Conservation (phyloP, 2,797 vertebrate genomes). For the Peromyscus melanophrys region DNA sequence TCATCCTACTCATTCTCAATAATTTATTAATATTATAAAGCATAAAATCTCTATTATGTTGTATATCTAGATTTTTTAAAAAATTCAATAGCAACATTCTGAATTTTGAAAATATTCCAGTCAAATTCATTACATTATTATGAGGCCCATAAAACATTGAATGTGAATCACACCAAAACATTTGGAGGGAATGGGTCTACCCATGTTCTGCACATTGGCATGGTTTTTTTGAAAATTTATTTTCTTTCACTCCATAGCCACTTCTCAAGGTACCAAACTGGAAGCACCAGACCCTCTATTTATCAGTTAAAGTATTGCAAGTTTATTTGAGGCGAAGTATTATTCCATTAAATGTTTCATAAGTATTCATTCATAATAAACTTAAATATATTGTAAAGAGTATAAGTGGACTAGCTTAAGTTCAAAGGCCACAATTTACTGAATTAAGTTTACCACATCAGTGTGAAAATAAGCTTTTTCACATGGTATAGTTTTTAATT, state of each 20-base stretch:
- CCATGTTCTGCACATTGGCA: not conserved
- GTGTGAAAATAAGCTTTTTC: conserved; percentile 69
- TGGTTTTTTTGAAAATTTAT: not conserved
- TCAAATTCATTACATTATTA: not conserved
- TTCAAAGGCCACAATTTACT: conserved; percentile 65
- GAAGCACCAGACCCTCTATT: not conserved
- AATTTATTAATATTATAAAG: not conserved
- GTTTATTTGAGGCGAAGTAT: conserved; percentile 70
- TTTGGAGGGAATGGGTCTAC: not conserved
- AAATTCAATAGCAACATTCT: not conserved
- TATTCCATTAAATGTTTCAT: conserved; percentile 67
- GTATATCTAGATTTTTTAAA: not conserved
- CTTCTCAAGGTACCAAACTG: not conserved
- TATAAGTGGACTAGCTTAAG: conserved; percentile 65
- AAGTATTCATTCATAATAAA: conserved; percentile 26
- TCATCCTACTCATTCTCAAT: not conserved
- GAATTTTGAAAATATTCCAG: not conserved
- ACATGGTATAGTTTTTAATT: not conserved
- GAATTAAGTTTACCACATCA: conserved; percentile 68
- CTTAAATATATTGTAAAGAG: conserved; percentile 77
- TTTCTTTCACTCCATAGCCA: not conserved
- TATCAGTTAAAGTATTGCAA: conserved; percentile 25
- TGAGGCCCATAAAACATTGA: not conserved
- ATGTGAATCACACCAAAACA: not conserved
- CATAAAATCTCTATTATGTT: not conserved